Evolutionary conservation across 2,113 vertebrate genomes (phyloP).

Genomic region (Peromyscus maniculatus): DNA sequence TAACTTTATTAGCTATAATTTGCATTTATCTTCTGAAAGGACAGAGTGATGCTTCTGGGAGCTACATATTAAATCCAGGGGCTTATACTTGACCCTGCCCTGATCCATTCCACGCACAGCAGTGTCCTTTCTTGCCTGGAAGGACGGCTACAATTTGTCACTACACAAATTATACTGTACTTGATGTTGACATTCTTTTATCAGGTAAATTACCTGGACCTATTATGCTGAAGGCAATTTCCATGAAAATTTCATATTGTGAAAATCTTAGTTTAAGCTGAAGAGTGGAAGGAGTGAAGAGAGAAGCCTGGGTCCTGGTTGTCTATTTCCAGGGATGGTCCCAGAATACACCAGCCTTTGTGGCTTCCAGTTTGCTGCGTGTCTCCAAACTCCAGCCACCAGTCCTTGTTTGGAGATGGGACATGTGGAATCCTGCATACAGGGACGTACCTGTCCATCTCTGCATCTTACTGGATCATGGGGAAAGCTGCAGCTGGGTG

Average conservation of each 20-base stretch:
- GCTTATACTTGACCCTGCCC: slow-evolving; percentile 86
- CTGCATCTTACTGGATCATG: fast-evolving
- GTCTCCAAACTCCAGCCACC: fast-evolving
- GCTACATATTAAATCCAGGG: slow-evolving; percentile 82
- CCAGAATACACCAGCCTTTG: neutral
- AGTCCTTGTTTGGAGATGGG: fast-evolving
- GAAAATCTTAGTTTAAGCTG: slow-evolving; percentile 85
- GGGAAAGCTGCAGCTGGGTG: neutral
- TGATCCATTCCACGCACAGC: slow-evolving; percentile 79
- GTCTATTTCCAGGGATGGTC: slow-evolving; percentile 54
- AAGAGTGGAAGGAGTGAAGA: slow-evolving; percentile 77
- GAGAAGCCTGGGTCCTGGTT: slow-evolving; percentile 63
- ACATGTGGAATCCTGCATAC: fast-evolving
- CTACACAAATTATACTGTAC: slow-evolving; percentile 87
- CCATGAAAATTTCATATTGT: slow-evolving; percentile 85
- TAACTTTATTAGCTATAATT: slow-evolving; percentile 89
- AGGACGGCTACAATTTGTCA: slow-evolving; percentile 86
- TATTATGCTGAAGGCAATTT: slow-evolving; percentile 83
- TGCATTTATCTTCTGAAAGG: slow-evolving; percentile 85
- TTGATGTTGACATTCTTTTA: slow-evolving; percentile 88
- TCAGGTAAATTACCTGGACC: slow-evolving; percentile 85
- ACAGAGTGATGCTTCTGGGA: slow-evolving; percentile 80
- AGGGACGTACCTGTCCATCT: neutral
- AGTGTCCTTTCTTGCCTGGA: slow-evolving; percentile 85
- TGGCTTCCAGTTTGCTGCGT: neutral